These are phyloP conservation scores for Anastatus disparis DNA, from an alignment of 1,140 invertebrate species.

Conservation along the genomic window DNA sequence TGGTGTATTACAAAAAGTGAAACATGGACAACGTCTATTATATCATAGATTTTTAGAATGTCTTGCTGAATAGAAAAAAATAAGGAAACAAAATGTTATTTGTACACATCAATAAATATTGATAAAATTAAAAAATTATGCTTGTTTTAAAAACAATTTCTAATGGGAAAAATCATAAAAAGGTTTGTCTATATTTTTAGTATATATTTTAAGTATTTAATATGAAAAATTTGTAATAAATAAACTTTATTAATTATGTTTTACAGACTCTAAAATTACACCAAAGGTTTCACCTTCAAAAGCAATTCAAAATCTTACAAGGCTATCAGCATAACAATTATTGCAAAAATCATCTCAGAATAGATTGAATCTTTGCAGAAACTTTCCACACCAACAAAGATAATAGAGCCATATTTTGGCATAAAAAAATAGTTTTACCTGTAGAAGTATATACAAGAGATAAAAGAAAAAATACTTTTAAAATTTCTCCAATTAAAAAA, in stretches of 20 bases:
- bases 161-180: no score
- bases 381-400: conserved; percentile 17
- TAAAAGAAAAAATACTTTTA: conserved; percentile 36
- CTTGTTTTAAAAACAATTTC: not conserved
- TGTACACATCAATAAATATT: conserved; percentile 28
- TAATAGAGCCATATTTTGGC: conserved; percentile 23
- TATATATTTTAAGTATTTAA: no score
- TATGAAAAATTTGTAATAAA: no score
- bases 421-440: conserved; percentile 40
- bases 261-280: no score
- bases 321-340: conserved; percentile 14
- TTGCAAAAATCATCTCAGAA: conserved; percentile 7
- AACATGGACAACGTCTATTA: conserved; percentile 33
- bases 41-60: conserved; percentile 37
- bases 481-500: conserved; percentile 36
- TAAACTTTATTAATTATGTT: no score
- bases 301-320: not conserved
- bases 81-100: conserved; percentile 31
- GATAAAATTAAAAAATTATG: not conserved
- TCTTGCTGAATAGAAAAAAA: conserved; percentile 34
- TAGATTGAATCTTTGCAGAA: conserved; percentile 10
- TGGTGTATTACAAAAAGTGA: conserved; percentile 34
- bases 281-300: not conserved
- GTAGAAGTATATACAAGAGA: conserved; percentile 38
- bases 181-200: no score